Evolutionary conservation across 2,113 vertebrate species (phyloP).

Genomic region (Motacilla tschutschensis): DNA sequence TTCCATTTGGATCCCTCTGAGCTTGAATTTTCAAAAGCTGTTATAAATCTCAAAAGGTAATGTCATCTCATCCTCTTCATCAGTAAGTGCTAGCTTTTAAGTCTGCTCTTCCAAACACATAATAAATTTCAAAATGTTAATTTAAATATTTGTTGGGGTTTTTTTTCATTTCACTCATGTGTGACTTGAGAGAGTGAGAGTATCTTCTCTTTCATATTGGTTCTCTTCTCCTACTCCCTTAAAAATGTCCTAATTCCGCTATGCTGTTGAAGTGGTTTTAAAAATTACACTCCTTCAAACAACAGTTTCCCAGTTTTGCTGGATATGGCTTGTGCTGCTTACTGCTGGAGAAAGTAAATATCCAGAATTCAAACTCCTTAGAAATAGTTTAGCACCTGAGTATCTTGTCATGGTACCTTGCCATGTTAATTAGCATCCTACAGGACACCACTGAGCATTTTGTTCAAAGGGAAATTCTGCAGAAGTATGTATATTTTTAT

Average conservation of each 20-base stretch:
- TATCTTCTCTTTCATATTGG: slow-evolving; percentile 28
- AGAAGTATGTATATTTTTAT: background rate
- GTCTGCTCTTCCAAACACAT: background rate
- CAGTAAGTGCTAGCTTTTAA: slow-evolving; percentile 23
- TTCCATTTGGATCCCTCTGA: background rate
- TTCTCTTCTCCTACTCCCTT: background rate
- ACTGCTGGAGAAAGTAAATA: background rate
- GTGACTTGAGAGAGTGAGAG: background rate
- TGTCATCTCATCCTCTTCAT: slow-evolving; percentile 5
- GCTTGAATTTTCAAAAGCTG: slow-evolving; percentile 20
- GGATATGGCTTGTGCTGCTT: background rate
- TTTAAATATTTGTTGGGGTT: slow-evolving; percentile 3
- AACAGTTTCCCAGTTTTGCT: background rate
- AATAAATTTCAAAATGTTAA: slow-evolving; percentile 25
- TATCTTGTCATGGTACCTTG: background rate
- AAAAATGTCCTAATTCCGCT: slow-evolving; percentile 11
- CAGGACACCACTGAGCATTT: background rate
- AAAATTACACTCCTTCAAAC: slow-evolving; percentile 13
- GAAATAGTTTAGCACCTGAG: background rate
- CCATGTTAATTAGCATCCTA: background rate
- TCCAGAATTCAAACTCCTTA: background rate
- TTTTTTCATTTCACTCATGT: background rate
- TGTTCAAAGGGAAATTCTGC: background rate
- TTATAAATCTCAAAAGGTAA: slow-evolving; percentile 13
- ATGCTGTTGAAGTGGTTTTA: background rate